These are phyloP conservation scores for Lamellibrachia columna DNA, from an alignment of 2,888 invertebrate species.

Conservation along the genomic window DNA sequence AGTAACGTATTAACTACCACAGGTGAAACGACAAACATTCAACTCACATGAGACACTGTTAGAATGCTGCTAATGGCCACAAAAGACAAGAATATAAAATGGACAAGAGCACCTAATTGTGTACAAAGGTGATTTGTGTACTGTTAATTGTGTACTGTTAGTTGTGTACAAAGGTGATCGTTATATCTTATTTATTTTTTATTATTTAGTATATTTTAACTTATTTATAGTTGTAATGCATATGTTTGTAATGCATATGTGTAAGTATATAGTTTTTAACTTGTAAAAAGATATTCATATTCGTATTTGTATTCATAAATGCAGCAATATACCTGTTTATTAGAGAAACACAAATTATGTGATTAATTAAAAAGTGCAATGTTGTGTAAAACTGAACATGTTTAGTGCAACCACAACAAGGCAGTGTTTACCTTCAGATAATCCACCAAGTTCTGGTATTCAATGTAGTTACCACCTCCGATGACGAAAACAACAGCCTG, in stretches of 20 bases:
- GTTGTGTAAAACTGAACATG: not conserved
- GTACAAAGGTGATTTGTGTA: not conserved
- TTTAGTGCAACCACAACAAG: not conserved
- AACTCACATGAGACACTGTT: not conserved
- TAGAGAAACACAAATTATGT: too few relatives aligned
- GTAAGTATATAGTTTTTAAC: too few relatives aligned
- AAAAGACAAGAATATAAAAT: not conserved
- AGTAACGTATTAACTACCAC: not conserved
- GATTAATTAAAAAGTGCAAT: too few relatives aligned
- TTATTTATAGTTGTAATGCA: too few relatives aligned
- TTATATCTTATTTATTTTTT: too few relatives aligned
- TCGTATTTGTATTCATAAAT: too few relatives aligned
- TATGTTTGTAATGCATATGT: too few relatives aligned
- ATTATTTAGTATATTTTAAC: too few relatives aligned
- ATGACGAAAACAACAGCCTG: conserved; percentile 69
- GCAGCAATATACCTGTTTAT: too few relatives aligned
- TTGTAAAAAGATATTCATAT: too few relatives aligned
- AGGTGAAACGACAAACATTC: not conserved
- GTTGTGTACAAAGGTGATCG: too few relatives aligned
- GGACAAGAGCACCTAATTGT: not conserved
- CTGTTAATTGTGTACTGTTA: too few relatives aligned
- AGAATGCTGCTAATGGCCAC: not conserved
- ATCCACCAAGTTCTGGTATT: conserved; percentile 97
- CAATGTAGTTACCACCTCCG: conserved; percentile 89
- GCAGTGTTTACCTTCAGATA: conserved; percentile 79